Evolutionary conservation across 2,888 invertebrate genomes (phyloP), one percentile per base, ranked within the genome.

Genomic region (Lithophane leautieri): DNA sequence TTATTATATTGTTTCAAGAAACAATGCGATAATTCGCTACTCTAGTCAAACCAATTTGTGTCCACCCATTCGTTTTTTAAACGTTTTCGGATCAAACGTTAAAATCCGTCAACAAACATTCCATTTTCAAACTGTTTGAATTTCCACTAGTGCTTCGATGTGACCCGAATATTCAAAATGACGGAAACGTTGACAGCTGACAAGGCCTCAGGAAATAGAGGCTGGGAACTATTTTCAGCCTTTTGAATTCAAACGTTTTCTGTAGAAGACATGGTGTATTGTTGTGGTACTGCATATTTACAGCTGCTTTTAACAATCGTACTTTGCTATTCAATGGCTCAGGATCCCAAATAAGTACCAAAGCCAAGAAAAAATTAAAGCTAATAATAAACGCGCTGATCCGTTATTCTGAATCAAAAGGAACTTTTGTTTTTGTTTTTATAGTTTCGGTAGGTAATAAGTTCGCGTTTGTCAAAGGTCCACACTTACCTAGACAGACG

Each of bases 161-260:
- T 76, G 70, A 70, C 63, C 56, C 58, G 19, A 62, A 82, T 65
- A 65, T 44, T 66, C n/a, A 71, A 77, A 77, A 77, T 65, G 83
- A 70, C 73, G 66, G 47, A 70, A 44, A 9, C 60, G 22, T 47
- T 73, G 77, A 71, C 76, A 82, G 67, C 47, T 79, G 82, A 76
- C 72, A 76, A 68, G 63, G 34, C 47, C 54, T 60, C 62, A 16
- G 82, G 79, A 82, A 82, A 79, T 82, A 82, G 68, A 60, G 50
- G 56, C 61, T 42, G 56, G 19, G 54, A 47, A 56, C 34, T 28
- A 63, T 60, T 63, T 78, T 56, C 70, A 78, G 34, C 34, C 73
- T 56, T 74, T 82, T 70, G 58, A 65, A 73, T 61, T 40, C 16
- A 56, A 56, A 56, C 14, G 28, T 60, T 70, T 67, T 63, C 67